Evolutionary conservation across 2,888 invertebrate genomes (phyloP).

Genomic region (Thera obeliscata): DNA sequence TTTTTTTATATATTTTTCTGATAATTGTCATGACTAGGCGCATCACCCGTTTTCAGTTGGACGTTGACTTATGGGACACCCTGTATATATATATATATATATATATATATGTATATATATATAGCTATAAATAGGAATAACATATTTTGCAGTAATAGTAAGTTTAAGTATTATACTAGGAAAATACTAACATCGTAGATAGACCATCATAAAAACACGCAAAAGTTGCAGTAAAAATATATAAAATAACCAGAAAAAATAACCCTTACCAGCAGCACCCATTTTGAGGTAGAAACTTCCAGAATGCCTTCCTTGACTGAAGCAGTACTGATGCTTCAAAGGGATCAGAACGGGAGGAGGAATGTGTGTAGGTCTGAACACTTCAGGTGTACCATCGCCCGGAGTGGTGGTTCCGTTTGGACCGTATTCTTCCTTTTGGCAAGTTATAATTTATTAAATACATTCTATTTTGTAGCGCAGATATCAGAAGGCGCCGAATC

Average conservation of each 20-base stretch:
- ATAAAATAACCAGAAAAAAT: background rate
- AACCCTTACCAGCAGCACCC: slow-evolving; percentile 87
- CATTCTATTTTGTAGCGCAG: background rate
- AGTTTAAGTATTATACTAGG: too few relatives aligned
- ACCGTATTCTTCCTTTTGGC: slow-evolving; percentile 50
- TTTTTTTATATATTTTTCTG: too few relatives aligned
- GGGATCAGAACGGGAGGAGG: slow-evolving; percentile 74
- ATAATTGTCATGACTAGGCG: too few relatives aligned
- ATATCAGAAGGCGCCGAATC: background rate
- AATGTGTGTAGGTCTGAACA: slow-evolving; percentile 48
- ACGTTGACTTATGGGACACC: too few relatives aligned
- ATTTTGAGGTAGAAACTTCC: slow-evolving; percentile 90
- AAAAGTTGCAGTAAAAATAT: too few relatives aligned
- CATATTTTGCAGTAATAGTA: too few relatives aligned
- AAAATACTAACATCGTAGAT: too few relatives aligned
- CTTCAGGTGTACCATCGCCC: slow-evolving; percentile 61
- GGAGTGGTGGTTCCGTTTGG: slow-evolving; percentile 41
- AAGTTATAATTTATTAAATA: slow-evolving; percentile 5
- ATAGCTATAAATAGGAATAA: too few relatives aligned
- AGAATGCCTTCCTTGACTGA: slow-evolving; percentile 88
- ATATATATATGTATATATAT: too few relatives aligned
- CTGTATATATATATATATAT: too few relatives aligned
- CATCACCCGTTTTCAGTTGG: too few relatives aligned
- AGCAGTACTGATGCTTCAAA: slow-evolving; percentile 85
- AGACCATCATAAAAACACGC: too few relatives aligned